Evolutionary conservation across 2,797 vertebrate genomes (phyloP).

Genomic region (Rhadinocentrus ornatus): DNA sequence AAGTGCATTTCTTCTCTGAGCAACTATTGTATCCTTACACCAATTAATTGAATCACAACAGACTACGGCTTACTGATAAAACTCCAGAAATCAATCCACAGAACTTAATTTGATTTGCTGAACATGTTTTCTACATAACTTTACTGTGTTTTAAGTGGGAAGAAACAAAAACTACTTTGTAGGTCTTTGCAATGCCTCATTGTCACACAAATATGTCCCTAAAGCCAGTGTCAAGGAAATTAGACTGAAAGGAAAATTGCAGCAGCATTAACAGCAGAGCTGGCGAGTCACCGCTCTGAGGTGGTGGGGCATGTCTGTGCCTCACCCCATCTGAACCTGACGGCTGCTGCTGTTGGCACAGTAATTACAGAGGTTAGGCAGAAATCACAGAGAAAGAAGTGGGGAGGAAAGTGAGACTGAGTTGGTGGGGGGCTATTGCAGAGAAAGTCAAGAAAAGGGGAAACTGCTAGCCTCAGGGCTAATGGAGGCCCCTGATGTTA

Average conservation of each 20-base stretch:
- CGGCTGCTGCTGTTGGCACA: slow-evolving; percentile 62
- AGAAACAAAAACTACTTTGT: slow-evolving; percentile 66
- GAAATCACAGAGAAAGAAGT: slow-evolving; percentile 69
- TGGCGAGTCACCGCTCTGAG: slow-evolving; percentile 54
- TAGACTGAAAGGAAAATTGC: slow-evolving; percentile 74
- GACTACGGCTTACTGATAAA: slow-evolving; percentile 26
- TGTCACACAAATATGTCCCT: slow-evolving; percentile 76
- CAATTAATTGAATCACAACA: slow-evolving; percentile 15
- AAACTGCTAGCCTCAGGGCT: slow-evolving; percentile 58
- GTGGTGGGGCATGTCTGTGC: slow-evolving; percentile 76
- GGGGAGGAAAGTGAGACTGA: slow-evolving; percentile 17
- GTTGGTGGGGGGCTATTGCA: slow-evolving; percentile 13
- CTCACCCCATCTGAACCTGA: slow-evolving; percentile 76
- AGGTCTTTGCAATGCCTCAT: slow-evolving; percentile 56
- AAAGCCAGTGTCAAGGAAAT: slow-evolving; percentile 68
- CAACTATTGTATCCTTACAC: slow-evolving; percentile 8
- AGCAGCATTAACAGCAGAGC: slow-evolving; percentile 55
- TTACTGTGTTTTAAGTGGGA: slow-evolving; percentile 52
- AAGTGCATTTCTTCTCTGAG: slow-evolving; percentile 3
- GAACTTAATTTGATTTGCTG: slow-evolving; percentile 50
- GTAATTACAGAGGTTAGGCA: slow-evolving; percentile 73
- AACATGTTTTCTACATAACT: slow-evolving; percentile 45
- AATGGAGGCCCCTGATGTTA: slow-evolving; percentile 53
- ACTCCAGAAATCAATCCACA: slow-evolving; percentile 54
- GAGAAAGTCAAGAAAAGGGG: slow-evolving; percentile 52